phyloP scores from a whole-genome alignment of 2,888 invertebrate species.

The Polyploca ridens region DNA sequence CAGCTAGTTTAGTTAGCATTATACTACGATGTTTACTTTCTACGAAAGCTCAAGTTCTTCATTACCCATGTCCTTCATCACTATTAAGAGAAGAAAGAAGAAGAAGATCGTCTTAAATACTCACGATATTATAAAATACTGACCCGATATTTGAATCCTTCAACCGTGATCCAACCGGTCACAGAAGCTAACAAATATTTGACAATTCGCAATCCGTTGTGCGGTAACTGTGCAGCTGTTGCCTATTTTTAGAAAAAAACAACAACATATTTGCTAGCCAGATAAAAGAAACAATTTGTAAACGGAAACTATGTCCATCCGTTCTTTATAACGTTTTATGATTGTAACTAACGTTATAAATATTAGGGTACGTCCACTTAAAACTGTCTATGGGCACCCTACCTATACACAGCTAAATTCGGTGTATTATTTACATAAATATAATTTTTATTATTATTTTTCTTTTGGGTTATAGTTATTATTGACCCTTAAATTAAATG shows the following conservation, averaged over 20 bases:
- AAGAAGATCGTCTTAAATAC: no score
- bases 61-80: no score
- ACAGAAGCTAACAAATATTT: not conserved
- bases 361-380: not conserved
- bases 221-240: not conserved
- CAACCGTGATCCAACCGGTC: not conserved
- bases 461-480: no score
- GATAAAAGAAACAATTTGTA: not conserved
- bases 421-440: no score
- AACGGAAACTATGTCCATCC: not conserved
- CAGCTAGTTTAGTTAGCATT: no score
- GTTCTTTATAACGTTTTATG: not conserved
- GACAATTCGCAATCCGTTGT: not conserved
- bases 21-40: no score
- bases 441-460: no score
- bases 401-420: no score
- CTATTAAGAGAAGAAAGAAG: no score
- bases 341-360: not conserved
- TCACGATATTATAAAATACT: not conserved
- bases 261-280: not conserved
- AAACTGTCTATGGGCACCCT: not conserved
- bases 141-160: not conserved
- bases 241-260: not conserved
- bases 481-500: no score
- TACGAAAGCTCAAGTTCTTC: no score